Base-by-base conservation (phyloP, 2,888 invertebrate species). In the Nomada ruficornis region DNA sequence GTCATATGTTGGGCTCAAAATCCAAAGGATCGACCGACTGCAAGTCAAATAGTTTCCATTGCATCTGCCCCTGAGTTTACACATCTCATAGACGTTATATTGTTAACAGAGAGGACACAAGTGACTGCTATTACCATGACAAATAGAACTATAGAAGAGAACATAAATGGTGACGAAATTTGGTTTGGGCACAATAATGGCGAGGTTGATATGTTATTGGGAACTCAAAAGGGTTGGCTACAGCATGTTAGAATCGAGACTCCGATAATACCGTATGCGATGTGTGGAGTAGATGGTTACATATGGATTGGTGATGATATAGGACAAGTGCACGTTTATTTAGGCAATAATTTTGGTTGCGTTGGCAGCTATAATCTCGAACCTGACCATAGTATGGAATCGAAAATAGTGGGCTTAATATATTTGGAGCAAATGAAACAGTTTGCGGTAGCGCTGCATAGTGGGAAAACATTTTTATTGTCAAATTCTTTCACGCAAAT, bases 1-100 rank as follows among this genome's bases (percentile, higher is more conserved):
- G 98, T 98, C 0, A 95, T 98, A 11, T 99, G 99, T 94, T 99
- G 99, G 99, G 96, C 97, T 18, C 98, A 98, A 73, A 95, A 96
- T 85, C 97, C 97, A 0, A 96, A 96, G 91, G 96, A 97, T 91
- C 96, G 99, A 10, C 99, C 99, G 0, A 97, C 98, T 0, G 98
- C 99, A 7, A 98, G 98, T 89, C 98, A 99, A 93, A 97, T 99
- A 42, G 98, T 98, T n/a, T 97, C 97, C 2, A 97, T 98, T 81
- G 97, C 97, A 0, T 96, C 97, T 2, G 98, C 98, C 2, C 98
- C 99, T 0, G 99, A 99, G 95, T 98, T 98, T 94, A 96, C 97
- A n/a, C 97, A 98, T 93, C 94, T 98, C 54, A 94, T 97, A 69
- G 98, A 98, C 93, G 96, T 97, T 72, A 96, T 97, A 52, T 95